phyloP scores from a whole-genome alignment of 2,888 invertebrate species.

The Tachystola acroxantha region DNA sequence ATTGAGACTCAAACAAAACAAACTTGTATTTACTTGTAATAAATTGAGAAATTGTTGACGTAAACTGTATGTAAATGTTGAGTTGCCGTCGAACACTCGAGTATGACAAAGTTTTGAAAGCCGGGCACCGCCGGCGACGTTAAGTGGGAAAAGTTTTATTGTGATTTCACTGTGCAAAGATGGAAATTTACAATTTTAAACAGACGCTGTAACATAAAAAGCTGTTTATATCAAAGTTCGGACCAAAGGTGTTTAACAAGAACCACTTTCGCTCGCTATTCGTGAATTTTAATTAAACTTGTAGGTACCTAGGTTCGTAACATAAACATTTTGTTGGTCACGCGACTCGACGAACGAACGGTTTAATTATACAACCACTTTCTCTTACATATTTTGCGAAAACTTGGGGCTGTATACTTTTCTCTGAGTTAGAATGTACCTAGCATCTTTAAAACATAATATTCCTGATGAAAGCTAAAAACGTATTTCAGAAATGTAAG shows the following conservation, averaged over 20 bases:
- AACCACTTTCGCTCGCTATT: neutral
- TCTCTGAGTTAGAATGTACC: no score
- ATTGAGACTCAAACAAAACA: no score
- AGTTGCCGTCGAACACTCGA: slow-evolving; percentile 31
- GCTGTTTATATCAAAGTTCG: neutral
- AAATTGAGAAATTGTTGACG: slow-evolving; percentile 4
- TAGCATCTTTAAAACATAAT: no score
- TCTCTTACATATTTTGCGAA: no score
- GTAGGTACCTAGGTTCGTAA: no score
- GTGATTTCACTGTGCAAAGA: slow-evolving; percentile 23
- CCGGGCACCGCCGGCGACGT: slow-evolving; percentile 10
- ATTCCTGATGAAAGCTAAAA: no score
- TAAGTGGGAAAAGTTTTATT: slow-evolving; percentile 32
- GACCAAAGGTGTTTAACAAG: slow-evolving; percentile 1
- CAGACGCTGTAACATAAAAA: slow-evolving; percentile 1
- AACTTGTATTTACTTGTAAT: no score
- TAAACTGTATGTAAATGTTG: slow-evolving; percentile 32
- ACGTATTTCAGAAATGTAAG: no score
- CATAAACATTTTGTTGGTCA: no score
- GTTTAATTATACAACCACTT: no score
- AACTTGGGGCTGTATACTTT: no score
- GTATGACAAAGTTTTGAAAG: slow-evolving; percentile 31
- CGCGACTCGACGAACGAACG: no score
- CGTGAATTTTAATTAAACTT: neutral
- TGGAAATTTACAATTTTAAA: slow-evolving; percentile 8